Evolutionary conservation across 2,888 invertebrate genomes (phyloP).

Genomic region (Lepas anatifera): DNA sequence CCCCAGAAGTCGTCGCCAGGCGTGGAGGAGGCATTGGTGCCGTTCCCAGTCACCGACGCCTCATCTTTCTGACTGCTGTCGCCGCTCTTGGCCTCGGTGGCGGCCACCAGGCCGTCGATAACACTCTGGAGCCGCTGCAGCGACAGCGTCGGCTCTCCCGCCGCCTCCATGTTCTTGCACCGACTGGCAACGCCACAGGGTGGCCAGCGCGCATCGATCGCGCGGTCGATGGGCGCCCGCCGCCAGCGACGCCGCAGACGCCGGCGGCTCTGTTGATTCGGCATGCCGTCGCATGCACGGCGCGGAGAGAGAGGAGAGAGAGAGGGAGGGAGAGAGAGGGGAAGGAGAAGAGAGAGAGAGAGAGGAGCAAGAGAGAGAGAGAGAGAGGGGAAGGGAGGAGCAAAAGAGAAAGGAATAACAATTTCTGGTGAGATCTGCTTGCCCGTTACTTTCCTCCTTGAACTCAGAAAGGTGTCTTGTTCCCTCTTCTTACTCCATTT

Average conservation of each 20-base stretch:
- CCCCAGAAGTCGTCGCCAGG: constrained; percentile 29
- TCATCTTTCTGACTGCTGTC: too few relatives aligned
- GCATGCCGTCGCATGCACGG: too few relatives aligned
- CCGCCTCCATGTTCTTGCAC: background rate
- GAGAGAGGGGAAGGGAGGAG: background rate
- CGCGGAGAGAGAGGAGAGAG: too few relatives aligned
- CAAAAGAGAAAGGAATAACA: background rate
- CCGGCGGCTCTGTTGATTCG: constrained; percentile 13
- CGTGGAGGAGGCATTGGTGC: background rate
- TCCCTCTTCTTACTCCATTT: too few relatives aligned
- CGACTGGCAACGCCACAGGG: background rate
- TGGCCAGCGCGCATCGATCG: background rate
- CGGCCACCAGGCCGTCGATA: constrained; percentile 3
- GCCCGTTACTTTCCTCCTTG: too few relatives aligned
- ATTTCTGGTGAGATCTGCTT: too few relatives aligned
- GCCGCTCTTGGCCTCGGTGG: background rate
- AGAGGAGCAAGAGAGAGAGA: background rate
- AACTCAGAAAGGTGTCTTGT: too few relatives aligned
- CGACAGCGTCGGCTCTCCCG: background rate
- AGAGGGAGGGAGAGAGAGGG: background rate
- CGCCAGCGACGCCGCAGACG: too few relatives aligned
- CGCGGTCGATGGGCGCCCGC: background rate
- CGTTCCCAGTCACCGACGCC: background rate
- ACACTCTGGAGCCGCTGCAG: background rate
- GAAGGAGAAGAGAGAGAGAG: background rate